Evolutionary conservation across 2,888 invertebrate genomes (phyloP).

Genomic region (Vesta saturnalis): DNA sequence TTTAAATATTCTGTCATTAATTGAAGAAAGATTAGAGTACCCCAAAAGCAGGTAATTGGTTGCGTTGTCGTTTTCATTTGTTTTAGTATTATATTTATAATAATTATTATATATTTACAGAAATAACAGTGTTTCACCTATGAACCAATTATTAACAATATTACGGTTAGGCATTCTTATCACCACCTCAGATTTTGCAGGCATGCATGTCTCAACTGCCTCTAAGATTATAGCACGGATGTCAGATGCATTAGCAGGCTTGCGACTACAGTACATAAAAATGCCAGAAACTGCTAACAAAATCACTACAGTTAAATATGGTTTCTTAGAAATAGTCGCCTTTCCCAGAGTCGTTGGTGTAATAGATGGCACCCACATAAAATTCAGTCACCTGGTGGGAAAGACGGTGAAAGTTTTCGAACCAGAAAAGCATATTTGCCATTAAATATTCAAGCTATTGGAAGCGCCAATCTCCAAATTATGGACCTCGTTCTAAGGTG

Average conservation of each 20-base stretch:
- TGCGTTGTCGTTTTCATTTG: no score
- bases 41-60: not conserved
- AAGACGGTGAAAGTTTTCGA: not conserved
- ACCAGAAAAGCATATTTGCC: no score
- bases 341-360: not conserved
- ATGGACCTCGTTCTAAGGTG: not conserved
- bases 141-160: no score
- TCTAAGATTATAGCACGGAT: no score
- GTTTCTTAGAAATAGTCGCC: not conserved
- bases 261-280: not conserved
- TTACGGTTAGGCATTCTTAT: no score
- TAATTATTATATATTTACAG: constrained; percentile 18
- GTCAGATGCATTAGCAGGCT: not conserved
- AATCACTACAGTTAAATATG: not conserved
- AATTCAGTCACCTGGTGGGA: not conserved
- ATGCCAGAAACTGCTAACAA: not conserved
- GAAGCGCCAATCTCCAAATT: not conserved
- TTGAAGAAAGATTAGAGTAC: not conserved
- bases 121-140: constrained; percentile 37
- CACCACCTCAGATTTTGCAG: no score
- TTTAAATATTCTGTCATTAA: not conserved
- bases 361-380: not conserved
- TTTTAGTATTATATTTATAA: not conserved
- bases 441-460: not conserved
- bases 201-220: no score